Evolutionary conservation across 2,113 vertebrate genomes (phyloP), one percentile per base, ranked within the genome.

Genomic region (Ursus arctos): DNA sequence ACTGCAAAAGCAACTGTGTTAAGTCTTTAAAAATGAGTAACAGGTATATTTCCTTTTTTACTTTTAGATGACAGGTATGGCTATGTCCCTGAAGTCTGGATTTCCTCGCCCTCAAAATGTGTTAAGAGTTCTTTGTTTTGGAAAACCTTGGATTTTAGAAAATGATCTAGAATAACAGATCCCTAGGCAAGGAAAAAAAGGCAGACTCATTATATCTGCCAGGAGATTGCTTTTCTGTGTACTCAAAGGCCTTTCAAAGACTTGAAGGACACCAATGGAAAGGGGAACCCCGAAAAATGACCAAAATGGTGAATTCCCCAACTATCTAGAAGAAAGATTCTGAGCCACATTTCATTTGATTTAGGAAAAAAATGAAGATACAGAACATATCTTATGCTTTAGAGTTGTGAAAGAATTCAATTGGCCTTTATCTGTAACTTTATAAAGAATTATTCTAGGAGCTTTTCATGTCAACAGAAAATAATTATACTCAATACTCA

Each of bases 391-490:
- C 31, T 77, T 72, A 85, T 71, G 57, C n/a, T 72, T 71, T 65
- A 77, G 63, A 76, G 14, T 82, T 24, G 47, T 82, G 36, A 92
- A 90, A 79, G 59, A 82, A 77, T 82, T 82, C 22, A 85, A 61
- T 33, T 47, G 40, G n/a, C 12, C 63, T 96, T 76, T 69, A 91
- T 53, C 22, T 51, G 4, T 72, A 97, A 90, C 28, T 0, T 51
- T 87, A 21, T 61, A 51, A 90, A 90, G 53, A 36, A 69, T 22
- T 79, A 72, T 67, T 95, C 15, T 79, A 55, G 22, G 83, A 55
- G 82, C 83, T 77, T 93, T 96, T 95, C 28, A 67, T 61, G 31
- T 87, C 82, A 90, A 74, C 12, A 61, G 31, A 83, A 57, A 95
- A 83, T 86, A 43, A 51, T 76, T 57, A 72, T 6, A 31, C 79